A percentile compares a stretch with the other conserved stretches of the same genome.
Conservation (phyloP, 1,140 invertebrate genomes). For the Telenomus remus region DNA sequence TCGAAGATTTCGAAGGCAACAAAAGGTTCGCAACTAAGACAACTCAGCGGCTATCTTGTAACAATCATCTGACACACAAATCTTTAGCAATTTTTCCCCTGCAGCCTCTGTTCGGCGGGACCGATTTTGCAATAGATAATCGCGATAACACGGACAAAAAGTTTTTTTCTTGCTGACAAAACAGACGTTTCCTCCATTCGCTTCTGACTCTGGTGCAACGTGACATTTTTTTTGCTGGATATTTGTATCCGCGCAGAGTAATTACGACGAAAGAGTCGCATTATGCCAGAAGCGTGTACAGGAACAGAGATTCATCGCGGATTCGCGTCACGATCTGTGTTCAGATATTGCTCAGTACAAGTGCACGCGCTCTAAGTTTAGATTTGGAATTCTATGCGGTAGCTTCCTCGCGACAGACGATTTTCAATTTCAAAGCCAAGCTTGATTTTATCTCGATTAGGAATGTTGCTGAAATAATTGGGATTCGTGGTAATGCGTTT, state of each 20-base stretch:
- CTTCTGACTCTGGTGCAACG: no score
- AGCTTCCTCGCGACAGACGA: constrained; percentile 6
- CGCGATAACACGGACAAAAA: no score
- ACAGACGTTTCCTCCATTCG: no score
- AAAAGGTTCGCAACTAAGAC: constrained; percentile 82
- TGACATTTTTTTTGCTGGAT: constrained; percentile 20
- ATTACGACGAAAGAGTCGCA: constrained; percentile 33
- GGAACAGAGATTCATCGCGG: constrained; percentile 39
- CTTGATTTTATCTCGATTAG: neutral
- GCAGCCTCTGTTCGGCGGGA: no score
- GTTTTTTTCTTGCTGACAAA: no score
- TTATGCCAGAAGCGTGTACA: constrained; percentile 40
- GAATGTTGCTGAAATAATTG: no score
- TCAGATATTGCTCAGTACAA: constrained; percentile 20
- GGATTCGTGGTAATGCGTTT: no score
- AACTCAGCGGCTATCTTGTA: no score
- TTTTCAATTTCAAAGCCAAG: no score
- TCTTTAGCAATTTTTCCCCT: neutral
- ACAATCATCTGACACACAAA: neutral
- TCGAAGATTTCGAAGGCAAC: constrained; percentile 95
- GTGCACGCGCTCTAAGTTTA: constrained; percentile 14
- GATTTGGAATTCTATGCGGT: constrained; percentile 29
- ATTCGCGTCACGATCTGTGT: constrained; percentile 40
- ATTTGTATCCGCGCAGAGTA: constrained; percentile 39
- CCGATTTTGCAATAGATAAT: no score